A percentile compares a stretch with the other conserved stretches of the same genome.
These are phyloP conservation scores for Sebastolobus alascanus DNA, from an alignment of 2,797 vertebrate species.

Conservation along the genomic window DNA sequence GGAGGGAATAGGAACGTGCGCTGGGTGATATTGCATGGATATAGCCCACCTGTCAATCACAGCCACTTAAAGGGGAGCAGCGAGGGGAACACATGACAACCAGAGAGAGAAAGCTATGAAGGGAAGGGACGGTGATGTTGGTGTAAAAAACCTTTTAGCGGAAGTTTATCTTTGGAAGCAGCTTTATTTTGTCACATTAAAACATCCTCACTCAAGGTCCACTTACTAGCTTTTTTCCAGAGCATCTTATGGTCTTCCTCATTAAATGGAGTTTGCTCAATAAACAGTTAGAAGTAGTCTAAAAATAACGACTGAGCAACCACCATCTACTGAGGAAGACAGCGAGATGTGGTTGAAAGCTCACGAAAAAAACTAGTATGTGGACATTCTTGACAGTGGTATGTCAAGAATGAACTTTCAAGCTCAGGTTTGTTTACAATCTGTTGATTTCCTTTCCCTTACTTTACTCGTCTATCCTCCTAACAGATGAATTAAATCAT, in stretches of 20 bases:
- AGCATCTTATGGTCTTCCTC: neutral
- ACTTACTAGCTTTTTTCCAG: neutral
- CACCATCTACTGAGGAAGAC: neutral
- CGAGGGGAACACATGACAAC: conserved; percentile 69
- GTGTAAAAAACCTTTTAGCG: neutral
- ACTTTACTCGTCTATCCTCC: neutral
- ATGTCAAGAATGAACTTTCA: neutral
- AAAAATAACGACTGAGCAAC: neutral
- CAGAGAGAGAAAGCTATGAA: conserved; percentile 26
- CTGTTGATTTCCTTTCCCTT: neutral
- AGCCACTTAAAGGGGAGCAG: conserved; percentile 76
- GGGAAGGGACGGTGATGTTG: conserved; percentile 1
- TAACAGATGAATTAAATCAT: neutral
- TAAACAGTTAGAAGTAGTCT: neutral
- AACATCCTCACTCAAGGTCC: neutral
- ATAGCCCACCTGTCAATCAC: conserved; percentile 87
- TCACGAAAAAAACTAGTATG: neutral
- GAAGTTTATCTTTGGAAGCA: conserved; percentile 10
- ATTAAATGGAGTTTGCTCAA: neutral
- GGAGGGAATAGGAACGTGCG: conserved; percentile 88
- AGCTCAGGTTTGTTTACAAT: neutral
- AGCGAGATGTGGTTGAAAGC: neutral
- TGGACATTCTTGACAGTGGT: neutral
- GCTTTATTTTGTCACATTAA: neutral
- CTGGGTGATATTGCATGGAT: conserved; percentile 88